Base-by-base conservation (phyloP, 2,797 vertebrate species). In the Sparidentex hasta region DNA sequence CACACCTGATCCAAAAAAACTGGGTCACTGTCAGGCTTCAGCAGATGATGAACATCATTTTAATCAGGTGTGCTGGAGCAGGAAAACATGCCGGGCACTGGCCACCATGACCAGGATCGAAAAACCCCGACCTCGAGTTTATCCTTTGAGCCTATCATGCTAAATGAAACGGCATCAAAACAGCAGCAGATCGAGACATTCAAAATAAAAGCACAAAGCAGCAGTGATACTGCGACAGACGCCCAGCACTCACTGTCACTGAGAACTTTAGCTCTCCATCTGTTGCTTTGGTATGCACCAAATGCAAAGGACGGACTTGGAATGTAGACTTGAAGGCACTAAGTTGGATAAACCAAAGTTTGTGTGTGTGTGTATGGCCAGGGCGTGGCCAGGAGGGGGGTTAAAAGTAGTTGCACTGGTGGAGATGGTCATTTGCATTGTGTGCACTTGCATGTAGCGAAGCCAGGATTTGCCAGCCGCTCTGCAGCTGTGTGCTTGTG, bases 321-420 rank as follows among this genome's bases (percentile, higher is more conserved):
- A 82, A 89, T 71, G 84, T 33, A 87, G 88, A 89, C 87, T 82
- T 41, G 7, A 76, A 69, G 81, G 74, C 83, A 67, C 69, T 64
- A 38, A 43, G 69, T 20, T 46, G n/a, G 66, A 69, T 41, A 64
- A 17, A 33, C 1, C 11, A 3, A 44, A 8, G 16, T 12, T n/a
- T 52, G 69, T 43, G 41, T 43, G 23, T 59, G 52, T 62, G 29
- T 66, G 48, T 33, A 14, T 17, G 29, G 13, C 43, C 41, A 21
- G 80, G 58, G 70, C 12, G 51, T 61, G 55, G 17, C 41, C 12
- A 21, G 20, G 5, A 6, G 29, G 5, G 33, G 65, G 56, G 76
- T 65, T 75, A 55, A 62, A 76, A 64, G 69, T 55, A 43, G 61
- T 23, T 46, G 63, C 25, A 16, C 11, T 58, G 75, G 58, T 52